These are phyloP conservation scores for Ramphastos sulfuratus DNA, from an alignment of 2,113 vertebrate genomes.

Conservation along the genomic window DNA sequence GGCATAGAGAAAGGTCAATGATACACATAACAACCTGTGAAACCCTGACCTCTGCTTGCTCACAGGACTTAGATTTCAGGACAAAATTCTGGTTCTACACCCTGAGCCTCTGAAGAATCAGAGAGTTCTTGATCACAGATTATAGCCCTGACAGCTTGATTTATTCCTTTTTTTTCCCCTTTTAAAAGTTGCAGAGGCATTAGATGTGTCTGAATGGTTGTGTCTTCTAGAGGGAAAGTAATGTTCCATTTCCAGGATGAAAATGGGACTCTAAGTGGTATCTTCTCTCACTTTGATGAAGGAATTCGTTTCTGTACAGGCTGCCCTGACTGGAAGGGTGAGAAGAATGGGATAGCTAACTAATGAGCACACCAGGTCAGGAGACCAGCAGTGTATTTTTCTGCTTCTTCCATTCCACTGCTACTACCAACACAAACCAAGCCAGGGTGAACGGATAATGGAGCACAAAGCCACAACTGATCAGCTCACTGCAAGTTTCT, in stretches of 20 bases:
- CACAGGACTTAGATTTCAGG: neutral
- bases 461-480: neutral
- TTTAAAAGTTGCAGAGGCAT: neutral
- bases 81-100: neutral
- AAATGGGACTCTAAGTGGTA: neutral
- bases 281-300: neutral
- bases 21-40: neutral
- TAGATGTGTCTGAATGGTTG: neutral
- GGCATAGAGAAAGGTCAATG: neutral
- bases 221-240: neutral
- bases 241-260: conserved; percentile 17
- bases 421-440: neutral
- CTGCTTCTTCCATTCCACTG: neutral
- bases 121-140: neutral
- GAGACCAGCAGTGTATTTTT: neutral
- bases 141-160: neutral
- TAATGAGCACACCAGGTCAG: neutral
- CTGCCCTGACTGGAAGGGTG: neutral
- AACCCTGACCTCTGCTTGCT: neutral
- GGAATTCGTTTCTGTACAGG: neutral
- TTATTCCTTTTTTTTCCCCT: neutral
- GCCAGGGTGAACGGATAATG: neutral
- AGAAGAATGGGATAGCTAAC: neutral
- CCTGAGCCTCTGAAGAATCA: neutral
- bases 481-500: neutral